phyloP scores from a whole-genome alignment of 2,797 vertebrate species.

The Anguilla megastoma region DNA sequence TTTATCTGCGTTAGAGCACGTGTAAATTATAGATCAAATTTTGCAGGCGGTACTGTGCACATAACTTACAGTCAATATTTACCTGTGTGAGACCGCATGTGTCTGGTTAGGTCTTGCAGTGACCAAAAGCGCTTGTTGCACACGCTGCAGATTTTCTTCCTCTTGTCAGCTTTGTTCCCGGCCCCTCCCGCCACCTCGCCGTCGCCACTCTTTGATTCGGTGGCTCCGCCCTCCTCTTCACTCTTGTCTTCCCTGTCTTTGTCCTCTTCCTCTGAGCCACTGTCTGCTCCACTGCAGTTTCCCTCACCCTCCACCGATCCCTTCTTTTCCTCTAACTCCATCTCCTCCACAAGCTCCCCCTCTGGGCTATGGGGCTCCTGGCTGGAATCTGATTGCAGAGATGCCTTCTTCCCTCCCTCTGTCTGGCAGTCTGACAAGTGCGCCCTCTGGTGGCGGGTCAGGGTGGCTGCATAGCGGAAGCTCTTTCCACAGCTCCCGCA shows the following conservation, averaged over 20 bases:
- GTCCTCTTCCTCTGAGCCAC: conserved; percentile 65
- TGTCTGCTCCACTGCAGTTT: conserved; percentile 69
- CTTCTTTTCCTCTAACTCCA: conserved; percentile 56
- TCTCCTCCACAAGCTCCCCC: conserved; percentile 59
- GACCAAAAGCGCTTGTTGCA: conserved; percentile 98
- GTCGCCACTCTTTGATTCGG: conserved; percentile 81
- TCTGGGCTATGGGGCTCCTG: conserved; percentile 47
- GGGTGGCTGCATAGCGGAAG: conserved; percentile 89
- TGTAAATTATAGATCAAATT: neutral
- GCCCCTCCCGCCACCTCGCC: conserved; percentile 54
- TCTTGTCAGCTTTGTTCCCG: conserved; percentile 86
- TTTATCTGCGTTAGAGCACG: neutral
- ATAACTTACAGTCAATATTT: conserved; percentile 27
- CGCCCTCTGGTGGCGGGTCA: conserved; percentile 87
- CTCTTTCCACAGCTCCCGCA: conserved; percentile 87
- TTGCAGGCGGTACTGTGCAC: neutral
- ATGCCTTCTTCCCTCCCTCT: conserved; percentile 56
- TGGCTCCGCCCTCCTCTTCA: conserved; percentile 75
- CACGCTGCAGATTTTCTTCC: conserved; percentile 95
- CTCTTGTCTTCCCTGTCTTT: conserved; percentile 73
- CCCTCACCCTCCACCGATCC: conserved; percentile 66
- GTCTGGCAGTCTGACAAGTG: conserved; percentile 71
- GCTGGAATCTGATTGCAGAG: conserved; percentile 52
- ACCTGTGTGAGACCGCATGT: conserved; percentile 98
- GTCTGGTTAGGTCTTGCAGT: conserved; percentile 93